A percentile compares a stretch with the other conserved stretches of the same genome.
Evolutionary conservation across 1,140 invertebrate genomes (phyloP).

Genomic region (Leptinotarsa texana): DNA sequence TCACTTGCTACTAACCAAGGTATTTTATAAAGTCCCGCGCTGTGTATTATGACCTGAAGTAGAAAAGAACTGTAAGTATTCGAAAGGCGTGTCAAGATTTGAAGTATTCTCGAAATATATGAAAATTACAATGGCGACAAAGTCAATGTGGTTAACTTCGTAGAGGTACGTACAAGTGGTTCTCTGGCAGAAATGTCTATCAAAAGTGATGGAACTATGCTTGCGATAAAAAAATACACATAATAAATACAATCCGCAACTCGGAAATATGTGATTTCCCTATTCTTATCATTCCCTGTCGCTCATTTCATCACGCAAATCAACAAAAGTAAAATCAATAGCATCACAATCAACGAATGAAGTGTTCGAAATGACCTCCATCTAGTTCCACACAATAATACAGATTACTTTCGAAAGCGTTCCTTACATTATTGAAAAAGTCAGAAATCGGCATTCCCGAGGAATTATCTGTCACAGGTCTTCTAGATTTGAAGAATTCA

Average conservation of each 20-base stretch:
- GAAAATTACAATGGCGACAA: not conserved
- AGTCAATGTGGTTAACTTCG: not conserved
- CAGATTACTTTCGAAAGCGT: too few species aligned
- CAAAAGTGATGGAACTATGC: not conserved
- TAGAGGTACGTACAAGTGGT: not conserved
- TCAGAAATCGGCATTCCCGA: too few species aligned
- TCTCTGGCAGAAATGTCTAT: slow-evolving; percentile 9
- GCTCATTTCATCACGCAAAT: too few species aligned
- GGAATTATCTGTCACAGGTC: too few species aligned
- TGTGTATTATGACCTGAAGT: slow-evolving; percentile 56
- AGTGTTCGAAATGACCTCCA: too few species aligned
- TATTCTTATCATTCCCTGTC: not conserved
- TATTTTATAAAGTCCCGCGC: slow-evolving; percentile 70
- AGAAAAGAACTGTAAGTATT: slow-evolving; percentile 1
- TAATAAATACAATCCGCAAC: slow-evolving; percentile 9
- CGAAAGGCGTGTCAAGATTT: not conserved
- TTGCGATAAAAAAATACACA: not conserved
- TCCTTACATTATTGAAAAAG: too few species aligned
- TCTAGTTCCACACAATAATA: too few species aligned
- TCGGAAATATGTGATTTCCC: too few species aligned
- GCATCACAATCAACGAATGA: too few species aligned
- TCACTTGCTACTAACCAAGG: slow-evolving; percentile 74
- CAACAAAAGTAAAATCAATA: too few species aligned
- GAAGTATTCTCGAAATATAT: not conserved
- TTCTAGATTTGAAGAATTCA: too few species aligned